These are phyloP conservation scores for Thermophis baileyi DNA, from an alignment of 2,113 vertebrate species.

Conservation along the genomic window DNA sequence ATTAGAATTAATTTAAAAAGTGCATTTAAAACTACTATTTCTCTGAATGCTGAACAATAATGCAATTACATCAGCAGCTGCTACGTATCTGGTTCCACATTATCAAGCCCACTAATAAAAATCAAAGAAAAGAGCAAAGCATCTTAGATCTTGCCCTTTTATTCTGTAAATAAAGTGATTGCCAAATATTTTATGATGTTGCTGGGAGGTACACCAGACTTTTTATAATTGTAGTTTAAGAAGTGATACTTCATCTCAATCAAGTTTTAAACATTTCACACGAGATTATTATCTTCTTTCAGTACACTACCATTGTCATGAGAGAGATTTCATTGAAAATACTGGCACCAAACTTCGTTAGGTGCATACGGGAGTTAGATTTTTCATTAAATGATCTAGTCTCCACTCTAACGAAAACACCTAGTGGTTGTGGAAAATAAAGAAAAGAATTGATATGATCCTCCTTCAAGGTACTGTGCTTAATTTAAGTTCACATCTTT, in stretches of 20 bases:
- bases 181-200: neutral
- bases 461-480: neutral
- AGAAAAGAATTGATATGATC: neutral
- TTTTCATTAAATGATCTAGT: neutral
- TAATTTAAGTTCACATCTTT: neutral
- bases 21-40: neutral
- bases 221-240: neutral
- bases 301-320: neutral
- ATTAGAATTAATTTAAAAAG: neutral
- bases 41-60: neutral
- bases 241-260: neutral
- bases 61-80: neutral
- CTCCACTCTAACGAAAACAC: neutral
- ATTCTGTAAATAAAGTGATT: neutral
- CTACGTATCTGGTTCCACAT: neutral
- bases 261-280: neutral
- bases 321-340: constrained; percentile 37
- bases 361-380: neutral
- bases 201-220: too few species aligned
- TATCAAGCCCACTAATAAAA: neutral
- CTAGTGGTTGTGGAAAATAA: neutral
- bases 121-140: neutral
- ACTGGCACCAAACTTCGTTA: constrained; percentile 29
- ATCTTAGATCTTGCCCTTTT: neutral
- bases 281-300: constrained; percentile 10